phyloP scores from a whole-genome alignment of 2,113 vertebrate species.

The Calyptommatus sinebrachiatus region DNA sequence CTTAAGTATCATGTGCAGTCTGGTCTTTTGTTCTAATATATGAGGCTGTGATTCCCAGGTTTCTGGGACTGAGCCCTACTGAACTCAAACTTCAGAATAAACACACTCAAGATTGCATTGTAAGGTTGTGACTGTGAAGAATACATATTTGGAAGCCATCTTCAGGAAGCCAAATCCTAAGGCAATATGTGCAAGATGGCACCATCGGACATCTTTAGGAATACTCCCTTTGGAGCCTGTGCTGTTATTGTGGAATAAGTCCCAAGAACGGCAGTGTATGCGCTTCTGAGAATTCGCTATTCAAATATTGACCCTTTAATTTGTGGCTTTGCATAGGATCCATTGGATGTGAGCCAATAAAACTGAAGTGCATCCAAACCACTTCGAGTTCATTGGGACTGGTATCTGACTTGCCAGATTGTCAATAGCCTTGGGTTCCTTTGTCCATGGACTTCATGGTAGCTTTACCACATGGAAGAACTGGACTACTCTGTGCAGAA shows the following conservation, averaged over 20 bases:
- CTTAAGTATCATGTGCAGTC: conserved; percentile 31
- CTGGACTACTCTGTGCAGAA: conserved; percentile 32
- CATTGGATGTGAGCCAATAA: not conserved
- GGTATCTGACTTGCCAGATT: not conserved
- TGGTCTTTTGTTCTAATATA: conserved; percentile 51
- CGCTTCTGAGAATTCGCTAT: not conserved
- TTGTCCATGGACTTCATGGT: not conserved
- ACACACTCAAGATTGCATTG: not conserved
- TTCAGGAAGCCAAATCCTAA: not conserved
- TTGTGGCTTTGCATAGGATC: not conserved
- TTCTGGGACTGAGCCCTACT: not conserved
- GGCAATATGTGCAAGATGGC: not conserved
- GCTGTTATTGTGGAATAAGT: not conserved
- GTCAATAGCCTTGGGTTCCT: not conserved
- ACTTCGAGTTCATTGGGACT: not conserved
- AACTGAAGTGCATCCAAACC: not conserved
- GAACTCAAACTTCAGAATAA: not conserved
- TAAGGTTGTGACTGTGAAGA: conserved; percentile 11
- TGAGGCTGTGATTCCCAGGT: conserved; percentile 8
- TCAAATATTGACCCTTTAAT: not conserved
- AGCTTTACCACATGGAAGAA: not conserved
- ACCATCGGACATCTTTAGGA: not conserved
- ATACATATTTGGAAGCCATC: conserved; percentile 1
- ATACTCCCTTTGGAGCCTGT: not conserved
- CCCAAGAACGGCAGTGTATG: not conserved